A percentile compares a stretch with the other conserved stretches of the same genome.
These are phyloP conservation scores for Drosophila dunni DNA, from an alignment of 1,140 invertebrate species.

Conservation along the genomic window DNA sequence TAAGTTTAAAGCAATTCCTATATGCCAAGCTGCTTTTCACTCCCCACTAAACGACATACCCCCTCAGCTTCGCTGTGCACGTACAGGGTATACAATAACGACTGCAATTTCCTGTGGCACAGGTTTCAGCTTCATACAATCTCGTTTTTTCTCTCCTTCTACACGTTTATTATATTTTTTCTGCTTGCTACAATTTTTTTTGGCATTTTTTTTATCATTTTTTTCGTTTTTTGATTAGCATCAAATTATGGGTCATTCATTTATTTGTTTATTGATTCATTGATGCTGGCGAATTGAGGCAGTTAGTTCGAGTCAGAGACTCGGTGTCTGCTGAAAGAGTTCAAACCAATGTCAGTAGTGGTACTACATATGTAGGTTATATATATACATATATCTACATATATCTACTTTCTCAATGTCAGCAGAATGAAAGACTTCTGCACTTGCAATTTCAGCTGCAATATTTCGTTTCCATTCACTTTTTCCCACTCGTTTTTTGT, in stretches of 20 bases:
- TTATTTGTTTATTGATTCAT: conserved; percentile 29
- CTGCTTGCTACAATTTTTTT: neutral
- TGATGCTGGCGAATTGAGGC: conserved; percentile 20
- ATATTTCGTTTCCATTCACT: conserved; percentile 12
- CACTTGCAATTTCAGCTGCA: conserved; percentile 51
- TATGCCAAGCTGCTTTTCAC: too few species aligned
- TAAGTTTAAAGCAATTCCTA: too few species aligned
- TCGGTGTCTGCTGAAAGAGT: too few species aligned
- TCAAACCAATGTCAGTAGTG: conserved; percentile 4
- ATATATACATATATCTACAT: too few species aligned
- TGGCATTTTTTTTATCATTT: neutral
- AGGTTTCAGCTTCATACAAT: conserved; percentile 35
- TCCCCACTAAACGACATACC: neutral
- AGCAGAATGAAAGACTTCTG: conserved; percentile 61
- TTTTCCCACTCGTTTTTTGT: neutral
- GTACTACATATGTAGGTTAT: too few species aligned
- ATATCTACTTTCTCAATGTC: conserved; percentile 63
- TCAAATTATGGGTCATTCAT: conserved; percentile 46
- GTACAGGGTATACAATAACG: conserved; percentile 30
- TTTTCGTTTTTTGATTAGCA: conserved; percentile 49
- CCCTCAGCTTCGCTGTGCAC: neutral
- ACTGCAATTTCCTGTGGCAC: conserved; percentile 61
- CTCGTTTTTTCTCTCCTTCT: neutral
- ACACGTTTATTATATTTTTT: too few species aligned
- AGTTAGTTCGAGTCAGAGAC: conserved; percentile 4